These are phyloP conservation scores for Heliothis subflexa DNA, from an alignment of 1,140 invertebrate species.

Conservation along the genomic window DNA sequence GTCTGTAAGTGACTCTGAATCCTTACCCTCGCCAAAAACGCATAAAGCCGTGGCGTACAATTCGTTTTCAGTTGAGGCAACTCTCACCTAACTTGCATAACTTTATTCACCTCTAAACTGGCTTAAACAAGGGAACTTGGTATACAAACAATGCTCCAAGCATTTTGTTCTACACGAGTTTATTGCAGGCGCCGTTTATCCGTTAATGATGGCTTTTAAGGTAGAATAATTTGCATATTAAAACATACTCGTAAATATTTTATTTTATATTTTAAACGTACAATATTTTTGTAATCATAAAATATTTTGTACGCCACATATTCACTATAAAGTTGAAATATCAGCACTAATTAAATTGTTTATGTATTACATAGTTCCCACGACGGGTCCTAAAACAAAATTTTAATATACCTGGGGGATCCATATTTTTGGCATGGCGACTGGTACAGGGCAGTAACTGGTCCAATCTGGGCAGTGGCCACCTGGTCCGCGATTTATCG, in stretches of 20 bases:
- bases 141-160: conserved; percentile 42
- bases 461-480: conserved; percentile 35
- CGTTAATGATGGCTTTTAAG: background rate
- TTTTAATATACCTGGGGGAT: conserved; percentile 30
- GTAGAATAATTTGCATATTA: too few relatives aligned
- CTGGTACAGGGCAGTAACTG: conserved; percentile 27
- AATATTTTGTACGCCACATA: too few relatives aligned
- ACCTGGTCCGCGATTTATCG: conserved; percentile 57
- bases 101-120: conserved; percentile 47
- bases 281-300: background rate
- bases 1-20: conserved; percentile 15
- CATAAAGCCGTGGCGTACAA: conserved; percentile 30
- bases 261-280: too few relatives aligned
- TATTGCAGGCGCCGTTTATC: conserved; percentile 40
- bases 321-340: too few relatives aligned
- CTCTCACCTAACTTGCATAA: conserved; percentile 44
- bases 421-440: conserved; percentile 39
- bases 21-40: conserved; percentile 34
- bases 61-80: conserved; percentile 40
- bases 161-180: conserved; percentile 42
- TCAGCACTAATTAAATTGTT: too few relatives aligned
- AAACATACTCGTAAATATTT: too few relatives aligned
- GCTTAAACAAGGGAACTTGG: conserved; percentile 42
- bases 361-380: background rate
- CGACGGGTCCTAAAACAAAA: background rate